Evolutionary conservation across 1,140 invertebrate genomes (phyloP).

Genomic region (Bombus superbus): DNA sequence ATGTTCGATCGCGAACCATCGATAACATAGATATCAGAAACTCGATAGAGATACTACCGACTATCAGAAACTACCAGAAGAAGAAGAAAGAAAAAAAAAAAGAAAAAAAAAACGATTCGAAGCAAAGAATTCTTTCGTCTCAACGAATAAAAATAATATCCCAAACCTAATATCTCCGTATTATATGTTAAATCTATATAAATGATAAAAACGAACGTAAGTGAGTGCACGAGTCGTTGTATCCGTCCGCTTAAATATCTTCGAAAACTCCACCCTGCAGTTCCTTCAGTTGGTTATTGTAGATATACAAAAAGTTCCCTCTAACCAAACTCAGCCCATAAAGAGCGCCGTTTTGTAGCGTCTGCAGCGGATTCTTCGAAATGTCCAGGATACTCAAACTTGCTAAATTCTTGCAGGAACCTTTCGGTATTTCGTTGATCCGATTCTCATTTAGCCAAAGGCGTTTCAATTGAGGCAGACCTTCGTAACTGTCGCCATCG

Average conservation of each 20-base stretch:
- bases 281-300: constrained; percentile 52
- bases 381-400: constrained; percentile 62
- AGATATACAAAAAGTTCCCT: constrained; percentile 55
- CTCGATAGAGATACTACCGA: background rate
- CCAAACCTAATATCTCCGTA: background rate
- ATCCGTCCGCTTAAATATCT: constrained; percentile 44
- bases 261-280: constrained; percentile 71
- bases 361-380: constrained; percentile 65
- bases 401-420: constrained; percentile 61
- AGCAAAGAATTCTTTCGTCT: background rate
- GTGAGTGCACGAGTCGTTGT: background rate
- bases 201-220: background rate
- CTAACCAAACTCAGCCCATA: constrained; percentile 59
- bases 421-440: constrained; percentile 59
- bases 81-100: too few species aligned
- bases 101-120: background rate
- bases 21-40: background rate
- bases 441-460: constrained; percentile 63
- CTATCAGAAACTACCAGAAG: background rate
- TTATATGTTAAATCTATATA: background rate
- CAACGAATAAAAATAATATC: background rate
- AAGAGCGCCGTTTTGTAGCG: constrained; percentile 68
- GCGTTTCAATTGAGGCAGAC: constrained; percentile 47
- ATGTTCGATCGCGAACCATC: background rate
- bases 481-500: constrained; percentile 65